A percentile compares a stretch with the other conserved stretches of the same genome.
These are phyloP conservation scores for Parauchenoglanis punctatus DNA, from an alignment of 2,797 vertebrate species.

Conservation along the genomic window DNA sequence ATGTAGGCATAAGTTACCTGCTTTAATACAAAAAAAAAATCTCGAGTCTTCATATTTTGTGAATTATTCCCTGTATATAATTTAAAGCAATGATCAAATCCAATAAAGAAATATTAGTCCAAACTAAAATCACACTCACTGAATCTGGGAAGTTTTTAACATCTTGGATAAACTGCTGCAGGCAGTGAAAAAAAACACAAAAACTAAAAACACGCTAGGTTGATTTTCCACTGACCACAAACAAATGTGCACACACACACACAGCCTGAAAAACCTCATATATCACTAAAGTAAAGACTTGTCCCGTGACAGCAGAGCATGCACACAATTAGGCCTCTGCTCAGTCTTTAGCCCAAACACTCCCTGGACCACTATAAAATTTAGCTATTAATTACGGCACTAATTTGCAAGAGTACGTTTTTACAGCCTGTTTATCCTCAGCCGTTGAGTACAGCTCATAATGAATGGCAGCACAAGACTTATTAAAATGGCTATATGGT, in stretches of 20 bases:
- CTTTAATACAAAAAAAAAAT: conserved; percentile 16
- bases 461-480: conserved; percentile 20
- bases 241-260: neutral
- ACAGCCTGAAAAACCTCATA: conserved; percentile 27
- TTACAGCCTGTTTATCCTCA: conserved; percentile 44
- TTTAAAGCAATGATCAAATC: neutral
- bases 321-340: conserved; percentile 43
- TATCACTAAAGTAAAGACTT: conserved; percentile 32
- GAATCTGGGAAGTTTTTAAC: neutral
- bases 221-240: neutral
- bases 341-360: conserved; percentile 42
- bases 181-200: neutral
- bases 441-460: conserved; percentile 5
- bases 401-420: conserved; percentile 59
- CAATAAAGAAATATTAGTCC: neutral
- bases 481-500: conserved; percentile 45
- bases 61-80: neutral
- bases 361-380: conserved; percentile 48
- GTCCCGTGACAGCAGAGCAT: conserved; percentile 16
- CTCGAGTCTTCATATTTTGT: conserved; percentile 1
- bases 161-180: neutral
- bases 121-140: neutral
- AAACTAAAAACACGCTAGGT: neutral
- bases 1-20: neutral
- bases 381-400: conserved; percentile 55